Conservation (phyloP, 2,113 vertebrate species). For the Edolisoma coerulescens region DNA sequence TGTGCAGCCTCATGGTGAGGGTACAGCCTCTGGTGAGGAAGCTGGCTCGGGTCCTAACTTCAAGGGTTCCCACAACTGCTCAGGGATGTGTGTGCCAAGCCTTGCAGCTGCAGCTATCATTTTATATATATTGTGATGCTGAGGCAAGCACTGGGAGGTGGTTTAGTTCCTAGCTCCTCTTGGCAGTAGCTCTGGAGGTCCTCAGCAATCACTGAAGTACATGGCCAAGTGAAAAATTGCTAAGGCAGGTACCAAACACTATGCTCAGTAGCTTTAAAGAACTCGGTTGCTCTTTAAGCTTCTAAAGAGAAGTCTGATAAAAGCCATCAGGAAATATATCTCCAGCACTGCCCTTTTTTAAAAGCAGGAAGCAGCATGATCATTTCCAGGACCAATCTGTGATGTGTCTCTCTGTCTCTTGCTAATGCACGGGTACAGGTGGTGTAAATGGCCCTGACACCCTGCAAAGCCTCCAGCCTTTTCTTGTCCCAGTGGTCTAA, state of each 20-base stretch:
- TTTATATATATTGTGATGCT: not conserved
- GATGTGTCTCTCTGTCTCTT: not conserved
- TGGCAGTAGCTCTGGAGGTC: not conserved
- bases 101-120: not conserved
- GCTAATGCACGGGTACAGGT: not conserved
- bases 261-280: not conserved
- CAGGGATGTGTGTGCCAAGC: not conserved
- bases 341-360: not conserved
- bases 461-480: not conserved
- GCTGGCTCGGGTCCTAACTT: constrained; percentile 4
- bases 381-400: not conserved
- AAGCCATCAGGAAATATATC: not conserved
- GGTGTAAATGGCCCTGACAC: not conserved
- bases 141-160: not conserved
- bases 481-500: not conserved
- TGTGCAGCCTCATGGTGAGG: not conserved
- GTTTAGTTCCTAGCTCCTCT: not conserved
- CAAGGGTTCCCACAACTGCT: not conserved
- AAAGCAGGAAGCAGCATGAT: not conserved
- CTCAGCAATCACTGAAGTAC: not conserved
- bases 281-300: not conserved
- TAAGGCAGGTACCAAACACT: not conserved
- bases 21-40: not conserved
- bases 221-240: not conserved
- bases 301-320: not conserved